These are phyloP conservation scores for Drosophila prosaltans DNA, from an alignment of 1,140 invertebrate genomes.

Conservation along the genomic window DNA sequence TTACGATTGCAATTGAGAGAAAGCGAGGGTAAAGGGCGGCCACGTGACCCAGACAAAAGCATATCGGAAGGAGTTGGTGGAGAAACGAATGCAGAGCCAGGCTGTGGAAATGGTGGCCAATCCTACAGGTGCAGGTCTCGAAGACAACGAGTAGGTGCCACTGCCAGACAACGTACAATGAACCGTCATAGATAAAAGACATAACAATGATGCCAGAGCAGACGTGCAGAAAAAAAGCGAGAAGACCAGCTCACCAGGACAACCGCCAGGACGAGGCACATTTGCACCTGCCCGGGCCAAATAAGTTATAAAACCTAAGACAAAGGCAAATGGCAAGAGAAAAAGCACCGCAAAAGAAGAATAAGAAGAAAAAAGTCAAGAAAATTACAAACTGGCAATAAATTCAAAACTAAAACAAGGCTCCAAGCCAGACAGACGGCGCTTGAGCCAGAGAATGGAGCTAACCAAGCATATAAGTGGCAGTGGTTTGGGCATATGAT, in stretches of 20 bases:
- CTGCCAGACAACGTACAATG: slow-evolving; percentile 59
- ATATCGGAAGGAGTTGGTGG: slow-evolving; percentile 7
- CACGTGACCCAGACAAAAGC: slow-evolving; percentile 64
- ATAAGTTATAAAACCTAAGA: slow-evolving; percentile 78
- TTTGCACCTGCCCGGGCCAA: slow-evolving; percentile 71
- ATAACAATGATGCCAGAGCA: slow-evolving; percentile 75
- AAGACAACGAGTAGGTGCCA: slow-evolving; percentile 18
- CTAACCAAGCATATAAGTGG: slow-evolving; percentile 60
- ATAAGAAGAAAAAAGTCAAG: slow-evolving; percentile 20
- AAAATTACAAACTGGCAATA: slow-evolving; percentile 78
- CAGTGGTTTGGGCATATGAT: slow-evolving; percentile 69
- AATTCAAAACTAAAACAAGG: slow-evolving; percentile 80
- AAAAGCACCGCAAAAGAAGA: slow-evolving; percentile 22
- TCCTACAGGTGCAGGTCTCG: slow-evolving; percentile 64
- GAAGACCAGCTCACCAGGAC: slow-evolving; percentile 21
- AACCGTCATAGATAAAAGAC: slow-evolving; percentile 78
- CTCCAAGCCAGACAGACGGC: slow-evolving; percentile 26
- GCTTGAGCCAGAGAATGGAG: slow-evolving; percentile 33
- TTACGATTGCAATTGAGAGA: slow-evolving; percentile 67
- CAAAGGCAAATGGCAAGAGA: slow-evolving; percentile 49
- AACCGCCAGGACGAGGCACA: slow-evolving; percentile 45
- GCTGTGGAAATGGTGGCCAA: slow-evolving; percentile 9
- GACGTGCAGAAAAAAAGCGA: slow-evolving; percentile 55
- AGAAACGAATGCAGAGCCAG: neutral
- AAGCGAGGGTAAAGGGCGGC: slow-evolving; percentile 15